Evolutionary conservation across 1,140 invertebrate genomes (phyloP).

Genomic region (Sipha flava): DNA sequence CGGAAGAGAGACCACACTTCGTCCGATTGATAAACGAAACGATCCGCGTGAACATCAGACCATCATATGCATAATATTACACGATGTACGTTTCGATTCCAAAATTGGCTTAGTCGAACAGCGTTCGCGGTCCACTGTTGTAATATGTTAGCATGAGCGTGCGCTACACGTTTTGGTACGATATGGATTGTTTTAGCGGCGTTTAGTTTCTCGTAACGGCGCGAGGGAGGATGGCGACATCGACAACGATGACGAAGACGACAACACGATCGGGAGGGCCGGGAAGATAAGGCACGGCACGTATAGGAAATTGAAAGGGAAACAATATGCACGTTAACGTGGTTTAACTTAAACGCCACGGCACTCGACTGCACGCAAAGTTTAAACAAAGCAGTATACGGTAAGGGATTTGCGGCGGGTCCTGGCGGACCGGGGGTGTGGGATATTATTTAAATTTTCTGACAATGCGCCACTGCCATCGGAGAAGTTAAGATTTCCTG

Average conservation of each 20-base stretch:
- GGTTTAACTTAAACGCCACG: conserved; percentile 6
- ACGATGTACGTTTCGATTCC: not conserved
- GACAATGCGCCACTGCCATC: conserved; percentile 1
- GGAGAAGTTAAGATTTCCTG: conserved; percentile 10
- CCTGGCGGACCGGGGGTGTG: not conserved
- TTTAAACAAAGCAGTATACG: conserved; percentile 16
- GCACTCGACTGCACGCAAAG: conserved; percentile 18
- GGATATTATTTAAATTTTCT: conserved; percentile 29
- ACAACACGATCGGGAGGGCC: too few species aligned
- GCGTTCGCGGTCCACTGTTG: not conserved
- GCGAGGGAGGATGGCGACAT: not conserved
- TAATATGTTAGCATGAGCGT: too few species aligned
- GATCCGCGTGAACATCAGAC: too few species aligned
- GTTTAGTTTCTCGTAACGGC: not conserved
- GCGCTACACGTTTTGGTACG: too few species aligned
- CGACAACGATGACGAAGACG: too few species aligned
- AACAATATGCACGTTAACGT: conserved; percentile 25
- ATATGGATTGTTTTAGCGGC: not conserved
- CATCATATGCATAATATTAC: too few species aligned
- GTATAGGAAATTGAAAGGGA: conserved; percentile 30
- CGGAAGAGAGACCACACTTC: too few species aligned
- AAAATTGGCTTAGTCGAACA: not conserved
- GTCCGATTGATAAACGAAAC: too few species aligned
- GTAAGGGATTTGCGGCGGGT: not conserved
- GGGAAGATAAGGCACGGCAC: not conserved